phyloP scores from a whole-genome alignment of 2,113 vertebrate genomes.

The Columba livia region DNA sequence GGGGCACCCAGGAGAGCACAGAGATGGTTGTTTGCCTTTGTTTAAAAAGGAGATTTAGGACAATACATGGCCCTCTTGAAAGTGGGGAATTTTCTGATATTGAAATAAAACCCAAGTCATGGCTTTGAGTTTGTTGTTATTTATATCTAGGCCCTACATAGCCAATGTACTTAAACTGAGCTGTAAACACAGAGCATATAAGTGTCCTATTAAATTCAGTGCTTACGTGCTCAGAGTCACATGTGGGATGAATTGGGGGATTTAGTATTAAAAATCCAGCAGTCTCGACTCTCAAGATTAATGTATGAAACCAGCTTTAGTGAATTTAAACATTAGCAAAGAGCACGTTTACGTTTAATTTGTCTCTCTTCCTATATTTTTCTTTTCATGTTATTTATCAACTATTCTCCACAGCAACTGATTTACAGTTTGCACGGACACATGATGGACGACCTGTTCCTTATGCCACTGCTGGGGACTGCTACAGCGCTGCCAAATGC shows the following conservation, averaged over 20 bases:
- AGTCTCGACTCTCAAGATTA: not conserved
- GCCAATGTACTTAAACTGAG: not conserved
- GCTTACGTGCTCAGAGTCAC: not conserved
- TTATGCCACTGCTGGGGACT: constrained; percentile 95
- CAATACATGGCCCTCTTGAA: not conserved
- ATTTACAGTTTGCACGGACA: constrained; percentile 90
- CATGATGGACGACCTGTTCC: constrained; percentile 89
- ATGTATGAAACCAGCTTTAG: not conserved
- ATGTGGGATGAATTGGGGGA: not conserved
- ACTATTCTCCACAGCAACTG: constrained; percentile 82
- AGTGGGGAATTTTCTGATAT: not conserved
- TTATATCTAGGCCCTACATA: not conserved
- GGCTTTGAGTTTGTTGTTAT: not conserved
- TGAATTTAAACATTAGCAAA: constrained; percentile 6
- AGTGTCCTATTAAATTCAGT: not conserved
- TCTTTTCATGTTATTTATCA: not conserved
- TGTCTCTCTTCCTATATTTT: not conserved
- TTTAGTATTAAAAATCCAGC: not conserved
- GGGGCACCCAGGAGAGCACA: not conserved
- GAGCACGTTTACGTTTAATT: not conserved
- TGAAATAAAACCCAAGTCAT: not conserved
- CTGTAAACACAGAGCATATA: not conserved
- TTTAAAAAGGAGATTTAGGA: not conserved
- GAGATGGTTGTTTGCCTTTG: constrained; percentile 1
- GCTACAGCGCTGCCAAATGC: constrained; percentile 92